Evolutionary conservation across 2,888 invertebrate species (phyloP), one percentile per base, ranked within the genome.

Genomic region (Palloptera scutellata): DNA sequence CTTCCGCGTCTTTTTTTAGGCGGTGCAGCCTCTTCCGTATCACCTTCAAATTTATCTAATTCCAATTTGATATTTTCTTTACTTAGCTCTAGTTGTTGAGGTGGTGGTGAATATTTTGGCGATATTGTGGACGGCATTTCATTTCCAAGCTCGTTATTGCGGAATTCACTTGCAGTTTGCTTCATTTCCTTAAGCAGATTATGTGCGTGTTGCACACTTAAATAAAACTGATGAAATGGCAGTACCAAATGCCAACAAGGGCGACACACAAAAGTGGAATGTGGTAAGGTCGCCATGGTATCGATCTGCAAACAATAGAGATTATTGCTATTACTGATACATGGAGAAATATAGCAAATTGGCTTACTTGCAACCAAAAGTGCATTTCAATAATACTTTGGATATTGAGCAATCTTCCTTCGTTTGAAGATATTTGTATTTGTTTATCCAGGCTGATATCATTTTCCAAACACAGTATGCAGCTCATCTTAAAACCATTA

Each of bases 391-490:
- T 41, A 15, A 57, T 30, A 10, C 42, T 40, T 9, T 20, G 42
- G 8, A 52, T 52, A 17, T 20, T 52, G 13, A 52, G 9, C 15
- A 52, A 6, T 53, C 52, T 48, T 6, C n/a, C 12, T n/a, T 52
- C 64, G 15, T 41, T 51, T 8, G 59, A 20, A 30, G 52, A 58
- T 10, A 64, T 53, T 10, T 53, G 30, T 10, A 59, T 59, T 19
- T 59, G 19, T 1, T 15, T n/a, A 12, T 10, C 12, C 13, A 43
- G 15, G 11, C 15, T 1, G 52, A 15, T 11, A 20, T 10, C 13
- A 58, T 64, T 51, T 59, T 58, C 58, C 64, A 64, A 64, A 52
- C 64, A 64, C 20, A 64, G 42, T 42, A 64, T 52, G 42, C 64
- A 64, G 42, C 58, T 58, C 8, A 41, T 17, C 20, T 64, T 64